Conservation (phyloP, 2,888 invertebrate genomes). For the Tridacna gigas region DNA sequence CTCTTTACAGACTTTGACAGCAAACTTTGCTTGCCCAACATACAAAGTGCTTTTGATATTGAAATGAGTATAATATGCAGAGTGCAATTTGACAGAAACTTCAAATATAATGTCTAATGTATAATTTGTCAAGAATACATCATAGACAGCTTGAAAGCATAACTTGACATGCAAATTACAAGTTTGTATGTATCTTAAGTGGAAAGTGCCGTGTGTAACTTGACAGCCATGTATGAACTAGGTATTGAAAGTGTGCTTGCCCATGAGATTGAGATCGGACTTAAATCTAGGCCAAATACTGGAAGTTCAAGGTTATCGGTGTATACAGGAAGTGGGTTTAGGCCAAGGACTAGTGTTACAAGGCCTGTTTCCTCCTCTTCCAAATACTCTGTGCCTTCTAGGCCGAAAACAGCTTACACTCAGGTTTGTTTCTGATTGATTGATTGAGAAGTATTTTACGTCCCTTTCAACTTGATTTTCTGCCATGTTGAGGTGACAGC, state of each 20-base stretch:
- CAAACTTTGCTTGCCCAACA: too few relatives aligned
- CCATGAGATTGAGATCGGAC: slow-evolving; percentile 16
- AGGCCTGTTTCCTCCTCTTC: slow-evolving; percentile 7
- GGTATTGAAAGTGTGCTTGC: slow-evolving; percentile 28
- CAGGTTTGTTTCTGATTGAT: slow-evolving; percentile 23
- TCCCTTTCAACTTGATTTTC: too few relatives aligned
- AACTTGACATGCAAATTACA: neutral
- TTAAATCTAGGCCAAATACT: slow-evolving; percentile 26
- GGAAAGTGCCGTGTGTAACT: neutral
- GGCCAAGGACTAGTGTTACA: slow-evolving; percentile 31
- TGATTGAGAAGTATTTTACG: neutral
- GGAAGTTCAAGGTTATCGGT: neutral
- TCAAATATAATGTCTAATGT: too few relatives aligned
- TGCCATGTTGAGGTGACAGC: too few relatives aligned
- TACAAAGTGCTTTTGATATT: too few relatives aligned
- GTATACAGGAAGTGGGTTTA: slow-evolving; percentile 12
- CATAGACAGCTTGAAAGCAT: too few relatives aligned
- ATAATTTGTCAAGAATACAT: too few relatives aligned
- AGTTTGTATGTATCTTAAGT: neutral
- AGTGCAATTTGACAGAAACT: too few relatives aligned
- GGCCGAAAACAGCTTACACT: slow-evolving; percentile 38
- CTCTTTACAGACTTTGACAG: too few relatives aligned
- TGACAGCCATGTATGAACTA: slow-evolving; percentile 25
- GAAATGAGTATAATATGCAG: too few relatives aligned
- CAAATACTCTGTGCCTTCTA: neutral